phyloP scores from a whole-genome alignment of 2,888 invertebrate species.

The Drosophila acutilabella region DNA sequence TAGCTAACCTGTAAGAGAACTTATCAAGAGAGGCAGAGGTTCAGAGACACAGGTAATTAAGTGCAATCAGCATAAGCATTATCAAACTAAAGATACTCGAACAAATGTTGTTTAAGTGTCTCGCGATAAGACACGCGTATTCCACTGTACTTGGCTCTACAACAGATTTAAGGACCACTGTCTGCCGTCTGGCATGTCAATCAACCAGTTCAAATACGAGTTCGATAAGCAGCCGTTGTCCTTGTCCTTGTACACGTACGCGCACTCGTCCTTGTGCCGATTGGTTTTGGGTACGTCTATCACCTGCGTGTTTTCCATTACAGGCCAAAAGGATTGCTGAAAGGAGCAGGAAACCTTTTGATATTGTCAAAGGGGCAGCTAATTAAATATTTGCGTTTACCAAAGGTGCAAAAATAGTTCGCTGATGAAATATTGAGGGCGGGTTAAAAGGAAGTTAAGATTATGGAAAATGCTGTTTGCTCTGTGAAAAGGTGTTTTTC shows the following conservation, averaged over 20 bases:
- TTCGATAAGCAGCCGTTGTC: slow-evolving; percentile 69
- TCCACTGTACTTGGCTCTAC: too few relatives aligned
- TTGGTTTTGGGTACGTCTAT: slow-evolving; percentile 51
- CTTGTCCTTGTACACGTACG: background rate
- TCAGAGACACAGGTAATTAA: slow-evolving; percentile 43
- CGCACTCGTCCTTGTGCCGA: background rate
- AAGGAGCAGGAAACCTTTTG: slow-evolving; percentile 53
- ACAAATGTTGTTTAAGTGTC: slow-evolving; percentile 26
- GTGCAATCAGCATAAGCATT: slow-evolving; percentile 25
- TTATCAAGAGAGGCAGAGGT: slow-evolving; percentile 33
- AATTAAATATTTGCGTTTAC: slow-evolving; percentile 73
- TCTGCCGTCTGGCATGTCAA: slow-evolving; percentile 51
- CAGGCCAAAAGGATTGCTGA: slow-evolving; percentile 65
- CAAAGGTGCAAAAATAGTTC: slow-evolving; percentile 67
- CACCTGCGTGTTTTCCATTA: slow-evolving; percentile 69
- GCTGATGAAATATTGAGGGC: slow-evolving; percentile 66
- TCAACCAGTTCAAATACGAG: slow-evolving; percentile 55
- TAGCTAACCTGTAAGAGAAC: slow-evolving; percentile 37
- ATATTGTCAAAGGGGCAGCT: slow-evolving; percentile 61
- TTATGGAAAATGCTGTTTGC: slow-evolving; percentile 55
- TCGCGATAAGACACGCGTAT: background rate
- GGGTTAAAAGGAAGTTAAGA: slow-evolving; percentile 64
- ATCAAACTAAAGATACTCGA: slow-evolving; percentile 21
- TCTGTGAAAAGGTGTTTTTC: slow-evolving; percentile 55
- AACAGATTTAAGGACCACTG: slow-evolving; percentile 4